Evolutionary conservation across 2,888 invertebrate species (phyloP).

Genomic region (Agapetus fuscipes): DNA sequence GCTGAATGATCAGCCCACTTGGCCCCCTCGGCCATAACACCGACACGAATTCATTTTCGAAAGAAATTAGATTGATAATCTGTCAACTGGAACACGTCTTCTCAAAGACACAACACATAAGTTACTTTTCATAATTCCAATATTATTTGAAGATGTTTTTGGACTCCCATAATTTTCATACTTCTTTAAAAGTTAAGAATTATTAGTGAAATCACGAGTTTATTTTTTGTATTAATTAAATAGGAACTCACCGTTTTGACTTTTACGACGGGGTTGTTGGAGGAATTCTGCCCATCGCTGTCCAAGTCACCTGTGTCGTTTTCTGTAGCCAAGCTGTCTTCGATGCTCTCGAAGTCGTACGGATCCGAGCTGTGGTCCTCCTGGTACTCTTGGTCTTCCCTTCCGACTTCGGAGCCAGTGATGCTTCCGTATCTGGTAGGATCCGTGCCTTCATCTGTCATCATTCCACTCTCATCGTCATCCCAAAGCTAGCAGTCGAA

Average conservation of each 20-base stretch:
- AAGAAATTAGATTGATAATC: no score
- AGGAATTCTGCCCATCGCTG: slow-evolving; percentile 9
- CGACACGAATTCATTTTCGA: no score
- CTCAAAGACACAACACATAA: no score
- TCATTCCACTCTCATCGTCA: slow-evolving; percentile 19
- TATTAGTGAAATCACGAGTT: no score
- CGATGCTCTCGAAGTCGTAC: slow-evolving; percentile 16
- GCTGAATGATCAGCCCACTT: no score
- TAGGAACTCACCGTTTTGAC: slow-evolving; percentile 18
- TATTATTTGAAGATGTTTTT: no score
- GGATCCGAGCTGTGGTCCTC: slow-evolving; percentile 13
- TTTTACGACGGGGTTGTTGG: slow-evolving; percentile 15
- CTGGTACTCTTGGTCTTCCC: slow-evolving; percentile 12
- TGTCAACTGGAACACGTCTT: no score
- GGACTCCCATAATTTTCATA: no score
- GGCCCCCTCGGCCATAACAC: no score
- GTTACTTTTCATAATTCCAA: no score
- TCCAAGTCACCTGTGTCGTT: slow-evolving; percentile 14
- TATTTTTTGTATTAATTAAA: no score
- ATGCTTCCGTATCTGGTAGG: slow-evolving; percentile 13
- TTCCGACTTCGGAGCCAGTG: slow-evolving; percentile 11
- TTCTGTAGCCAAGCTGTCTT: slow-evolving; percentile 7
- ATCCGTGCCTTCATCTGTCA: slow-evolving; percentile 19
- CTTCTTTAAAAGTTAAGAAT: no score
- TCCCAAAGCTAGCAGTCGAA: slow-evolving; percentile 9